Evolutionary conservation across 2,797 vertebrate species (phyloP).

Genomic region (Urophycis tenuis): DNA sequence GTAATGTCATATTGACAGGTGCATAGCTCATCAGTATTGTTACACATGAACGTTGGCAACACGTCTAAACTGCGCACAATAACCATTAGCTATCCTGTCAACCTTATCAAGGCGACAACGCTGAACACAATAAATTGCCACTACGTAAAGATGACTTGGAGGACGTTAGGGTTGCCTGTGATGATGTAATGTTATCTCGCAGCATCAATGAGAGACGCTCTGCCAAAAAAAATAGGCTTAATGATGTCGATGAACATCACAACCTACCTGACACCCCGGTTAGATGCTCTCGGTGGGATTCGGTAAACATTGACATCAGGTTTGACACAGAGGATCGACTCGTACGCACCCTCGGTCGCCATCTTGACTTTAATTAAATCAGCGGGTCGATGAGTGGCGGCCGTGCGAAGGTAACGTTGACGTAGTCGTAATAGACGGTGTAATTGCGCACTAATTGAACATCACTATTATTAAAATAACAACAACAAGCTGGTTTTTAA

Average conservation of each 20-base stretch:
- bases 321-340: slow-evolving; percentile 91
- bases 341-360: slow-evolving; percentile 87
- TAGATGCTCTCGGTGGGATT: slow-evolving; percentile 89
- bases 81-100: not conserved
- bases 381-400: slow-evolving; percentile 42
- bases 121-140: slow-evolving; percentile 14
- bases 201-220: not conserved
- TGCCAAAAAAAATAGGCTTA: not conserved
- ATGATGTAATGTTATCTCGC: not conserved
- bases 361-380: slow-evolving; percentile 67
- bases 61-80: not conserved
- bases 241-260: not conserved
- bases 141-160: slow-evolving; percentile 22
- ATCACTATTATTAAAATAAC: not conserved
- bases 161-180: slow-evolving; percentile 3
- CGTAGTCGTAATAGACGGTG: slow-evolving; percentile 53
- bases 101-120: slow-evolving; percentile 30
- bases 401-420: slow-evolving; percentile 44
- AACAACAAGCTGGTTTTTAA: not conserved
- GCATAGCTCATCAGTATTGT: not conserved
- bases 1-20: not conserved
- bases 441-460: slow-evolving; percentile 50
- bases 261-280: slow-evolving; percentile 86
- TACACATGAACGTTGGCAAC: not conserved
- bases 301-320: slow-evolving; percentile 90